Base-by-base conservation (phyloP, 2,797 vertebrate species). In the Ctenosaura bakeri region DNA sequence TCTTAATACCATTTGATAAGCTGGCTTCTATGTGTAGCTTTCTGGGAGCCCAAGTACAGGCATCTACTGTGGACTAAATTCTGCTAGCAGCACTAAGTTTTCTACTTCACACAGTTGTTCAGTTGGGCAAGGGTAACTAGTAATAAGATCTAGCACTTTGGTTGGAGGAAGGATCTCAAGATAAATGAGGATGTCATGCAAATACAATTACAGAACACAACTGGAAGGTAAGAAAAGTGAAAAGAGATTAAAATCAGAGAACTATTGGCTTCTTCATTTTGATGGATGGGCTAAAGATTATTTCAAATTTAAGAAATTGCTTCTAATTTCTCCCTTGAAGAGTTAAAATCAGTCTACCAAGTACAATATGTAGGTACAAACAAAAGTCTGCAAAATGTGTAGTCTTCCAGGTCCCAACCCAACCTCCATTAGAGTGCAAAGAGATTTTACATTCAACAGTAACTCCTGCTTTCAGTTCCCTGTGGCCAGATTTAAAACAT, bases 241-340 rank as follows among this genome's bases (percentile, higher is more conserved):
- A 22, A 80, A 22, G 32, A 22, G 32, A 78, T 12, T 79, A 32
- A 52, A 50, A 80, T 38, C 42, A 52, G 62, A 80, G 62, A 87
- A 50, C 8, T 79, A n/a, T n/a, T 69, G 22, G 52, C n/a, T 66
- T 54, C 32, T 80, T 80, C 32, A 88, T 38, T 64, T 38, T 88
- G 32, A 80, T 80, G 80, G 69, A 69, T 80, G 50, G 64, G 22
- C 24, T 69, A 18, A 32, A 80, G 32, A 26, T 66, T n/a, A 71
- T 69, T 29, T 20, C 77, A 88, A 88, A 80, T 80, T 69, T 69
- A 78, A 87, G 64, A 87, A 46, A 24, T 78, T 8, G 12, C 73
- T 87, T 78, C 38, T 50, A 76, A 35, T 64, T 79, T 79, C 29
- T 80, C 32, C 32, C 62, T 66, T 80, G 77, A 69, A 62, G 22